Percentiles rank a stretch among this genome's conserved stretches.
These are phyloP conservation scores for Drosophila kikkawai DNA, from an alignment of 1,140 invertebrate genomes.

Conservation along the genomic window DNA sequence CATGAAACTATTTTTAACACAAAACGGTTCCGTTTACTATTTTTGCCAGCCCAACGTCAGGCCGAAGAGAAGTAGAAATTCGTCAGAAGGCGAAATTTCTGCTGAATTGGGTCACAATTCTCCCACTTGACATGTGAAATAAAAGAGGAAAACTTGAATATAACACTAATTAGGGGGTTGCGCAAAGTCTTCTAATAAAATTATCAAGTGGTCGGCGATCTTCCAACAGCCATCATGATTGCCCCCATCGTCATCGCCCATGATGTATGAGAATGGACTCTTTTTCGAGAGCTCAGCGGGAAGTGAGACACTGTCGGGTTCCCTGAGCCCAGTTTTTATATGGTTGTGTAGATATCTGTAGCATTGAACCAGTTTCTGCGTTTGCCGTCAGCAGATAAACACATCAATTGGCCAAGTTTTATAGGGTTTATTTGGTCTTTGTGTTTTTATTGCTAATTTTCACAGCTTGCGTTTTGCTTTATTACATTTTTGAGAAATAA, in stretches of 20 bases:
- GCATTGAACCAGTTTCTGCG: slow-evolving; percentile 30
- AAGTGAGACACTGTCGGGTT: slow-evolving; percentile 2
- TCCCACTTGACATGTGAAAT: slow-evolving; percentile 56
- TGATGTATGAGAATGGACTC: slow-evolving; percentile 47
- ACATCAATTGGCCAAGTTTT: slow-evolving; percentile 57
- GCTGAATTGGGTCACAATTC: slow-evolving; percentile 59
- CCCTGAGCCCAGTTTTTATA: slow-evolving; percentile 32
- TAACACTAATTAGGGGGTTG: slow-evolving; percentile 66
- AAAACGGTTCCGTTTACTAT: slow-evolving; percentile 49
- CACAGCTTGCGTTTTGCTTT: slow-evolving; percentile 58
- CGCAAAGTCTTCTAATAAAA: slow-evolving; percentile 60
- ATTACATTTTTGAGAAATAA: slow-evolving; percentile 27
- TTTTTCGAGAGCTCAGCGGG: slow-evolving; percentile 51
- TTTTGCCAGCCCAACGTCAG: slow-evolving; percentile 21
- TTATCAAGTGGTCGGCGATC: slow-evolving; percentile 62
- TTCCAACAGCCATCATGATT: slow-evolving; percentile 26
- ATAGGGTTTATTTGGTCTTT: slow-evolving; percentile 35
- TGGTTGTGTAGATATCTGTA: slow-evolving; percentile 39
- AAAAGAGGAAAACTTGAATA: slow-evolving; percentile 43
- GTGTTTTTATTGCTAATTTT: slow-evolving; percentile 66
- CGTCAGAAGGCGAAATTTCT: slow-evolving; percentile 35
- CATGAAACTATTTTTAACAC: slow-evolving; percentile 53
- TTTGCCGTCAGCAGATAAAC: slow-evolving; percentile 35
- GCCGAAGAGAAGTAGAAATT: not conserved
- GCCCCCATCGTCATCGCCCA: slow-evolving; percentile 37